Evolutionary conservation across 2,888 invertebrate species (phyloP), one percentile per base, ranked within the genome.

Genomic region (Salticus scenicus): DNA sequence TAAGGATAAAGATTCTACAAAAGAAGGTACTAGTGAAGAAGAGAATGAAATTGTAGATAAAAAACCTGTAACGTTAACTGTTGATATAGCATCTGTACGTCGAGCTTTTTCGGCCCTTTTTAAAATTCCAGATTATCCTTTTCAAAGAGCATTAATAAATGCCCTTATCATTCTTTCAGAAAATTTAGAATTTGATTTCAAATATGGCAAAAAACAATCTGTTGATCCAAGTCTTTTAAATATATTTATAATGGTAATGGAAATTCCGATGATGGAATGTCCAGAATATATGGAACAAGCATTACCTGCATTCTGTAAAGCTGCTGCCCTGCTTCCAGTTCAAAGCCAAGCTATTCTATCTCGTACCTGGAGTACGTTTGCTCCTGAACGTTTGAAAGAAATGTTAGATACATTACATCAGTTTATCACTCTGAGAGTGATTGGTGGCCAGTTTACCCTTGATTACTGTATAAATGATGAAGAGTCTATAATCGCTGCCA

Each of bases 391-490:
- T 12, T 79, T 90, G 17, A 88, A 89, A 67, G 81, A 88, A 63
- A 92, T 96, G 67, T 87, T 90, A 2, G 94, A 96, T 90, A 94
- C 95, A 30, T 92, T 97, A 24, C 98, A 98, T 90, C 97, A 97
- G 90, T 93, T 97, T 66, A 95, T 98, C 88, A 97, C 97, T 0
- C 92, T 97, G 27, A 94, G 95, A 90, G 95, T 97, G 12, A 95
- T 97, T 87, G 94, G 95, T 57, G 94, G 94, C 1, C 94, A 94
- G 87, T 95, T 95, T 90, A 93, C 94, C 33, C 91, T 94, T 69
- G 94, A 94, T 89, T 95, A 94, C 89, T 94, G 94, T 84, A 94
- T 97, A 69, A 96, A 97, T 90, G 96, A 97, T 90, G 96, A 97
- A 88, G 94, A 94, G 73, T 94, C 94, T 82, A 95, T 98, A 79